Evolutionary conservation across 2,797 vertebrate genomes (phyloP).

Genomic region (Alcedo atthis): DNA sequence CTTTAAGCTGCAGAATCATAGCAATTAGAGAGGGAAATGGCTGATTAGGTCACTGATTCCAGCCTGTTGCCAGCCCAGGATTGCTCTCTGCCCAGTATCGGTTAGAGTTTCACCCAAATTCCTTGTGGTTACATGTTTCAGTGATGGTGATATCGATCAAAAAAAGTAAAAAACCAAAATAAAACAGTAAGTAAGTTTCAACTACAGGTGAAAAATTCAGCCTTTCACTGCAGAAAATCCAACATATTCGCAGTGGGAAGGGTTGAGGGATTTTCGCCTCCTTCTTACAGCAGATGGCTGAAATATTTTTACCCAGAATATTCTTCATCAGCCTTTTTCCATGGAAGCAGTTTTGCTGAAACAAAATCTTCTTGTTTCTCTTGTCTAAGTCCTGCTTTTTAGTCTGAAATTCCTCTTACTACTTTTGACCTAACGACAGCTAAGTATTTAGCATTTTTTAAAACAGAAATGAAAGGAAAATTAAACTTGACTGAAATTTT

Average conservation of each 20-base stretch:
- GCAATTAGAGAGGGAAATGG: conserved; percentile 55
- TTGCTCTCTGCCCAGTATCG: background rate
- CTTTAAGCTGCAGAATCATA: conserved; percentile 45
- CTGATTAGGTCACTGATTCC: conserved; percentile 48
- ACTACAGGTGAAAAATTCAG: background rate
- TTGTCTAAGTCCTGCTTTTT: background rate
- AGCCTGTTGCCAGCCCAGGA: background rate
- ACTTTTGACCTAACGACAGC: background rate
- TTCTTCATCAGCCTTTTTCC: background rate
- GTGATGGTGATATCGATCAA: background rate
- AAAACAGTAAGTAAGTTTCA: background rate
- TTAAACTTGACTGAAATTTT: background rate
- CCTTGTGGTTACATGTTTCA: background rate
- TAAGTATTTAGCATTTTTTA: background rate
- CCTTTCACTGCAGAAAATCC: background rate
- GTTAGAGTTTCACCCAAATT: background rate
- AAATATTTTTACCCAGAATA: background rate
- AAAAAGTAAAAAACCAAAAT: background rate
- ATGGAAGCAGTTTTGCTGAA: background rate
- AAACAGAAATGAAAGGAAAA: background rate
- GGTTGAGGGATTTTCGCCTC: background rate
- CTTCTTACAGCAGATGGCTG: background rate
- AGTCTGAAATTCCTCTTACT: background rate
- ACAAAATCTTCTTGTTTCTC: background rate
- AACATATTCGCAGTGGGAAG: background rate